Evolutionary conservation across 2,888 invertebrate species (phyloP), one percentile per base, ranked within the genome.

Genomic region (Ctenicera cuprea): DNA sequence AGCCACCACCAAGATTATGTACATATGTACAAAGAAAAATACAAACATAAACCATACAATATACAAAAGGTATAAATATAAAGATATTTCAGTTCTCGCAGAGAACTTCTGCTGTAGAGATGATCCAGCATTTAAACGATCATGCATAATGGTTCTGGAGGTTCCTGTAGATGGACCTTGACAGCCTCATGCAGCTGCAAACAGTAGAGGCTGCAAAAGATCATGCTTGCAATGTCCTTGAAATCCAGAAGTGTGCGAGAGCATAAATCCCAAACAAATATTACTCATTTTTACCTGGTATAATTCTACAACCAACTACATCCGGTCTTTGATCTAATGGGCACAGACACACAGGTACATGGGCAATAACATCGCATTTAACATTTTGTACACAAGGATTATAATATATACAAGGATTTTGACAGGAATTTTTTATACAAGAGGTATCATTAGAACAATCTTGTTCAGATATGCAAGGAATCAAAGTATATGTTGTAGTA

Each of bases 321-420:
- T 82, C 85, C 83, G 79, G 81, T 80, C 81, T 81, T 79, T 83
- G 79, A 78, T 87, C 86, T 87, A 86, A 86, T 83, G 88, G 87
- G 86, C 91, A 91, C 86, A 88, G 88, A 87, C 91, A 91, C 87
- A 88, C 87, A 79, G 90, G 87, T 82, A 87, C 87, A 84, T 90
- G 90, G 81, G 87, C 87, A 76, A 87, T 83, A 71, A 89, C 89
- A 78, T 86, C 86, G 86, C 91, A 91, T 77, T 84, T 80, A 75
- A 87, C 83, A 81, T 86, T 86, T 75, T 82, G 82, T 45, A 83
- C 84, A 83, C 88, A 89, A 75, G 88, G 88, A 77, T 85, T 83
- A 78, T 87, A 88, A 79, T 85, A 75, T 45, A 33, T 41, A 71
- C 91, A 92, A 67, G 90, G 90, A 84, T 89, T 86, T 71, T 85